phyloP scores from a whole-genome alignment of 2,113 vertebrate genomes.

The Leucosticte australis region DNA sequence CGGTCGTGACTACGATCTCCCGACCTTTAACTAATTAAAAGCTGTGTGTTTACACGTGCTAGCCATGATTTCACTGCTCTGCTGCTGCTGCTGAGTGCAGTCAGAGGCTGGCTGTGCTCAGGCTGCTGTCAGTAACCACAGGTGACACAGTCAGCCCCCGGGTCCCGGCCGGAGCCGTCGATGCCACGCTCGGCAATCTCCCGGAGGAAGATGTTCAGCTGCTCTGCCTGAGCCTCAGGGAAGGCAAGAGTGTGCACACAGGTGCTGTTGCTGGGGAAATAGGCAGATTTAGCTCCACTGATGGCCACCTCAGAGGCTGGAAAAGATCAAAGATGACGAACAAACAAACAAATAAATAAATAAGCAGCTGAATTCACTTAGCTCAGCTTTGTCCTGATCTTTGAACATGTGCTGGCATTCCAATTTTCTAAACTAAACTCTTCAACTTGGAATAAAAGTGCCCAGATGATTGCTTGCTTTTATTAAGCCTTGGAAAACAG shows the following conservation, averaged over 20 bases:
- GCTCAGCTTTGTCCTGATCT: background rate
- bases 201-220: background rate
- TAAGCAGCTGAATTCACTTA: background rate
- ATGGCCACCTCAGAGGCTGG: slow-evolving; percentile 24
- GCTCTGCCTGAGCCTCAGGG: background rate
- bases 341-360: background rate
- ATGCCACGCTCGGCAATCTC: slow-evolving; percentile 36
- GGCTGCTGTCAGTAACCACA: background rate
- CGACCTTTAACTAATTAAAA: background rate
- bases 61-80: background rate
- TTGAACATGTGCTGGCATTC: accelerated
- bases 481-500: background rate
- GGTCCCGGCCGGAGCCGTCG: accelerated
- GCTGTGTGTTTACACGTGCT: background rate
- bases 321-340: background rate
- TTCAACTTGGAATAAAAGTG: background rate
- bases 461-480: background rate
- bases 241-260: slow-evolving; percentile 60
- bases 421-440: background rate
- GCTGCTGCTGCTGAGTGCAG: background rate
- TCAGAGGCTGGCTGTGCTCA: background rate
- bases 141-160: slow-evolving; percentile 2
- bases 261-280: slow-evolving; percentile 68
- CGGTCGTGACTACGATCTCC: background rate
- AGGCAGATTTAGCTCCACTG: slow-evolving; percentile 64